These are phyloP conservation scores for Boulengeromyrus knoepffleri DNA, from an alignment of 2,113 vertebrate species.

Conservation along the genomic window DNA sequence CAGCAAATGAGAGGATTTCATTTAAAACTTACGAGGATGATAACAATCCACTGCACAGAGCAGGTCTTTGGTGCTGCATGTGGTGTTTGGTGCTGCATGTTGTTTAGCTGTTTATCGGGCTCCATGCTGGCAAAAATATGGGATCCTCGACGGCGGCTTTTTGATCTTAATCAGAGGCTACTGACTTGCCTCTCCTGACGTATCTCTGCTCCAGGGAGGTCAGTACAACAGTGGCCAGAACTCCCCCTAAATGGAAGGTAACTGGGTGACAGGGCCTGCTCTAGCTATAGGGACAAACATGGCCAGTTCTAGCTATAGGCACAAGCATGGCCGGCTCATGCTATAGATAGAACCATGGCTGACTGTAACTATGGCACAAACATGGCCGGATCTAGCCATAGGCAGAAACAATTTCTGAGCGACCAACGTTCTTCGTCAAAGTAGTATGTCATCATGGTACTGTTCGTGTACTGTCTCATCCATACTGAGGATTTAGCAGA, in stretches of 20 bases:
- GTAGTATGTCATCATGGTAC: no score
- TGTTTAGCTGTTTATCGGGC: background rate
- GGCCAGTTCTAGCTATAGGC: no score
- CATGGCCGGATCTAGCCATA: no score
- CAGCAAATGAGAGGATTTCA: background rate
- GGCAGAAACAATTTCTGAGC: background rate
- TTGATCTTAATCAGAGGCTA: constrained; percentile 41
- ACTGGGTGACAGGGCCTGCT: background rate
- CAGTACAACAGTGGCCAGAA: background rate
- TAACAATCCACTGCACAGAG: background rate
- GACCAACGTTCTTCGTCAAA: no score
- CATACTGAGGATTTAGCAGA: no score
- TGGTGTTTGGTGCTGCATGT: background rate
- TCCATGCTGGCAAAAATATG: background rate
- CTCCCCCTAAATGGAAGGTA: background rate
- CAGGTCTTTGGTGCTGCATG: background rate
- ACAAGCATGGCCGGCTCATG: no score
- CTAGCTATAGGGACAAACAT: no score
- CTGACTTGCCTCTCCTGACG: constrained; percentile 40
- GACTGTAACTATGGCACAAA: no score
- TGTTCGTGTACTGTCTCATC: no score
- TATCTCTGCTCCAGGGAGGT: constrained; percentile 41
- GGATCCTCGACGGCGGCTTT: background rate
- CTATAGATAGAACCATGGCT: no score
- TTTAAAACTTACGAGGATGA: background rate